phyloP scores from a whole-genome alignment of 1,140 invertebrate genomes.

The Megalopta genalis region DNA sequence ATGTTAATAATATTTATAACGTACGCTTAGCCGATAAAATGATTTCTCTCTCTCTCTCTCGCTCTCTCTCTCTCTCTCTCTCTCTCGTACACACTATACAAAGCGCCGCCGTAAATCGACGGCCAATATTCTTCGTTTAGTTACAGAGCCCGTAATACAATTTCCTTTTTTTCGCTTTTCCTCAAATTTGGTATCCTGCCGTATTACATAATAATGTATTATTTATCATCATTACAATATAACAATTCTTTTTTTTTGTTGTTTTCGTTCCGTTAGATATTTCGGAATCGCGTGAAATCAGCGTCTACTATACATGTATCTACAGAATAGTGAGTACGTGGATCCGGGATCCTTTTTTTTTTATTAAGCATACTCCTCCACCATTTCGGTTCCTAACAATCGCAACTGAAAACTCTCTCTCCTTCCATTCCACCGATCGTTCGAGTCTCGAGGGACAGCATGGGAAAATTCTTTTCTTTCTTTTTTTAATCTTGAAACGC shows the following conservation, averaged over 20 bases:
- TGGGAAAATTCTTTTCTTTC: too few species aligned
- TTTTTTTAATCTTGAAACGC: constrained; percentile 12
- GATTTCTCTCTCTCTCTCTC: constrained; percentile 60
- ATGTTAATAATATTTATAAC: constrained; percentile 76
- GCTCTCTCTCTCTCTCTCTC: too few species aligned
- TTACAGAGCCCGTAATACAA: constrained; percentile 41
- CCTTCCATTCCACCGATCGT: not conserved
- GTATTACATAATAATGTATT: constrained; percentile 54
- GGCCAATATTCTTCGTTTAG: constrained; percentile 22
- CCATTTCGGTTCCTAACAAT: not conserved
- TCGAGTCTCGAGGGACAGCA: constrained; percentile 1
- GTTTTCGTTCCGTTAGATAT: constrained; percentile 76
- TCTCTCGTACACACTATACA: constrained; percentile 75
- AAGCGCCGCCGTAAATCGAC: constrained; percentile 34
- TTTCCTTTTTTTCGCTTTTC: too few species aligned
- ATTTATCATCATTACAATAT: constrained; percentile 73
- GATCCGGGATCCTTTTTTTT: constrained; percentile 65
- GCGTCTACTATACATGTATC: constrained; percentile 79
- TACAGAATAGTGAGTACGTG: constrained; percentile 76
- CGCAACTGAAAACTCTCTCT: constrained; percentile 15
- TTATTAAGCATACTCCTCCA: constrained; percentile 26
- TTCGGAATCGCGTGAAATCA: constrained; percentile 69
- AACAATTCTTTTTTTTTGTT: constrained; percentile 70
- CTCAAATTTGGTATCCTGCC: constrained; percentile 61
- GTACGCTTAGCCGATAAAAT: constrained; percentile 71